Percentiles rank a stretch among this genome's conserved stretches.
Conservation (phyloP, 2,888 invertebrate genomes). For the Serripes groenlandicus region DNA sequence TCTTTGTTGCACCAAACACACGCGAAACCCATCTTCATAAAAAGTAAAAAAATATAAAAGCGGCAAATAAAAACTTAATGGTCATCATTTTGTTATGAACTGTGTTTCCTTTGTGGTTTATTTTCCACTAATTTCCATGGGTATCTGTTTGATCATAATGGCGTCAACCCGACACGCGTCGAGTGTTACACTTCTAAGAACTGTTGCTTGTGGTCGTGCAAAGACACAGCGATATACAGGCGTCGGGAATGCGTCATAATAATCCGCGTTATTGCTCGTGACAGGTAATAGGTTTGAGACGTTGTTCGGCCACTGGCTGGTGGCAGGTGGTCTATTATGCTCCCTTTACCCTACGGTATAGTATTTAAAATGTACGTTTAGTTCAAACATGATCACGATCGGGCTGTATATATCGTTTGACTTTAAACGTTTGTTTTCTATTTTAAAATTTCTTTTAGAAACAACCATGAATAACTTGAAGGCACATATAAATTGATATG, state of each 20-base stretch:
- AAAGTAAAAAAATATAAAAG: too few species aligned
- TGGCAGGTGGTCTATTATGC: constrained; percentile 49
- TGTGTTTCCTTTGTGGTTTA: constrained; percentile 15
- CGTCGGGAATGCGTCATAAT: constrained; percentile 16
- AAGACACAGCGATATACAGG: constrained; percentile 3
- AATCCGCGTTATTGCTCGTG: constrained; percentile 29
- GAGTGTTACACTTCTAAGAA: constrained; percentile 18
- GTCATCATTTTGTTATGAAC: constrained; percentile 8
- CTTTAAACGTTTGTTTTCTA: too few species aligned
- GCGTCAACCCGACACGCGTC: constrained; percentile 21
- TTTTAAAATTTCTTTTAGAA: too few species aligned
- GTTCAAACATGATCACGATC: too few species aligned
- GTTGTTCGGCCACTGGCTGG: constrained; percentile 26
- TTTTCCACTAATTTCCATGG: constrained; percentile 8
- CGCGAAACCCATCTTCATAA: too few species aligned
- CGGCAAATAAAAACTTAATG: not conserved
- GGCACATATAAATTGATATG: too few species aligned
- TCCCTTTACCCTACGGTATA: too few species aligned
- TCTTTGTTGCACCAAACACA: too few species aligned
- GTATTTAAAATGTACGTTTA: too few species aligned
- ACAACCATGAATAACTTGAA: too few species aligned
- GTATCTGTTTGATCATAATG: constrained; percentile 14
- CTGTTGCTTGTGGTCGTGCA: not conserved
- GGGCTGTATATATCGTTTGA: too few species aligned
- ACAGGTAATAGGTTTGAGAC: constrained; percentile 31